Evolutionary conservation across 2,888 invertebrate genomes (phyloP), one percentile per base, ranked within the genome.

Genomic region (Carabus problematicus): DNA sequence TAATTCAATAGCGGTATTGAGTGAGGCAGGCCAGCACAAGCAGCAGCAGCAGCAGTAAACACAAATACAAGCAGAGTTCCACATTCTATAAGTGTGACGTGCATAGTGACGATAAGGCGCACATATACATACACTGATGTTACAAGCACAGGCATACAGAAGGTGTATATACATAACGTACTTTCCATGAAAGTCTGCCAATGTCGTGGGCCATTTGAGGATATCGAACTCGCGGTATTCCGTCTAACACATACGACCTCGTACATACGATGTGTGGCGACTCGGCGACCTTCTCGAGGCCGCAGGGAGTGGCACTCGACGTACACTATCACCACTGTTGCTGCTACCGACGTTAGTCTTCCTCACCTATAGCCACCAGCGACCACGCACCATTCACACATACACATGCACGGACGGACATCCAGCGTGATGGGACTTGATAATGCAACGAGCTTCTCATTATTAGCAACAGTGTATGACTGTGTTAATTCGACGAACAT

Each of bases 201-300:
- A 52, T 52, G 64, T 56, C 64, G 42, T 29, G 45, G 64, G 64
- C 56, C 64, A 56, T 18, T 43, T 12, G 64, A 64, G 64, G 64
- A 56, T 64, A 45, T 64, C 64, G 64, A 56, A 55, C 64, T 52
- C 47, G 60, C 43, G 59, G 29, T 29, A 29, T 29, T 3, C 29
- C 6, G 29, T 29, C 29, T 29, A 29, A 29, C 29, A 29, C 19
- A 19, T 55, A 19, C 11, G n/a, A 45, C 45, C 45, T 45, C 45
- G 14, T 12, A 45, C 45, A 12, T 45, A 45, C 14, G 9, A 45
- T 45, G 45, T 45, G 45, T 3, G 29, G 39, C 11, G 9, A 52
- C 19, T 19, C 18, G 16, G 16, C 52, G 52, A 52, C 52, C 52
- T 52, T 52, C 52, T 52, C 52, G 52, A 52, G 52, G 52, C 52